Percentiles rank a stretch among this genome's conserved stretches.
phyloP scores from a whole-genome alignment of 2,888 invertebrate species.

The Nasonia oneida region DNA sequence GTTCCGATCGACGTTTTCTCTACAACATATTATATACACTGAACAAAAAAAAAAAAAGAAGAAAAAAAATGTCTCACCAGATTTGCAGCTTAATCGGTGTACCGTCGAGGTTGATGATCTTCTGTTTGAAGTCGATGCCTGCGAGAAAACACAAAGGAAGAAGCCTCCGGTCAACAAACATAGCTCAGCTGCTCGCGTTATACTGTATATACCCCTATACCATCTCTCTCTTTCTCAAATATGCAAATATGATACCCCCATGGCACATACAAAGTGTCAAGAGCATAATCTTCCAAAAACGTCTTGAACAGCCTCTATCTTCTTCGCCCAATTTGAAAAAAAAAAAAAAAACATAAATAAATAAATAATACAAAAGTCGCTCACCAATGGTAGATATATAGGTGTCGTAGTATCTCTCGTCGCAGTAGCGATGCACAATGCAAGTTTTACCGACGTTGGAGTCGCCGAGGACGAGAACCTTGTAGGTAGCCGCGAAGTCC shows the following conservation, averaged over 20 bases:
- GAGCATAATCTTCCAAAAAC: too few species aligned
- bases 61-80: constrained; percentile 77
- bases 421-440: constrained; percentile 93
- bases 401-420: constrained; percentile 93
- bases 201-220: not conserved
- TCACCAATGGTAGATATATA: constrained; percentile 95
- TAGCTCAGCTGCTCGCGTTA: not conserved
- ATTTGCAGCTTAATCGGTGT: constrained; percentile 91
- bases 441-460: constrained; percentile 95
- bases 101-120: constrained; percentile 92
- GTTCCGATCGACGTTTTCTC: not conserved
- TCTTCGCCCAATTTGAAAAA: not conserved
- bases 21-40: not conserved
- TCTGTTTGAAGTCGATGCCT: constrained; percentile 95
- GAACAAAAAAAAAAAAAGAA: not conserved
- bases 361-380: constrained; percentile 70
- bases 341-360: not conserved
- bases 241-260: not conserved
- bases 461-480: constrained; percentile 92
- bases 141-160: constrained; percentile 61
- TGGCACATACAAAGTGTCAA: not conserved
- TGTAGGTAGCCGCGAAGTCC: constrained; percentile 93
- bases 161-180: constrained; percentile 4
- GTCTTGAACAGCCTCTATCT: too few species aligned
- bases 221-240: not conserved